These are phyloP conservation scores for Mormyrus hasselquistii DNA, from an alignment of 2,797 vertebrate genomes.

Conservation along the genomic window DNA sequence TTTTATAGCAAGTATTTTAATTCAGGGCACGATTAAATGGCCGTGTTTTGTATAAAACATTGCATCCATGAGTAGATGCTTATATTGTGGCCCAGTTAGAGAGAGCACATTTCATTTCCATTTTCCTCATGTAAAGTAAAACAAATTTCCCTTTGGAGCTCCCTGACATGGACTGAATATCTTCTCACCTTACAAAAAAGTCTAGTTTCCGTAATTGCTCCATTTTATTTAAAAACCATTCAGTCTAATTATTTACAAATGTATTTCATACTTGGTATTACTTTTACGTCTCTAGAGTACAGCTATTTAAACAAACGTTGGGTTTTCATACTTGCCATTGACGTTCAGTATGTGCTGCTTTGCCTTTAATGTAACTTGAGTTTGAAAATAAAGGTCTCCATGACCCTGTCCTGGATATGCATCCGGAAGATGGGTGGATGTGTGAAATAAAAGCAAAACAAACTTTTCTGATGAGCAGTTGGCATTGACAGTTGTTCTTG, in stretches of 20 bases:
- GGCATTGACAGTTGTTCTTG: background rate
- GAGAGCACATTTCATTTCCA: background rate
- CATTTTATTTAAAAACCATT: background rate
- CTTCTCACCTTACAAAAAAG: background rate
- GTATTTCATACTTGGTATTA: background rate
- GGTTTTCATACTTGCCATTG: background rate
- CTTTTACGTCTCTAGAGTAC: conserved; percentile 9
- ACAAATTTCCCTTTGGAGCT: background rate
- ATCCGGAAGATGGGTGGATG: background rate
- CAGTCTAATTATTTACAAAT: background rate
- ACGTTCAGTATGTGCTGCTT: background rate
- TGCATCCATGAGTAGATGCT: conserved; percentile 1
- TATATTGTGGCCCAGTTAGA: background rate
- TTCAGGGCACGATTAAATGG: conserved; percentile 5
- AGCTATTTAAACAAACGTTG: background rate
- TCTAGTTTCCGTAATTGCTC: background rate
- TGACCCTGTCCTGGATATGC: background rate
- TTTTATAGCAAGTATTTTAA: conserved; percentile 4
- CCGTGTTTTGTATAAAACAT: conserved; percentile 14
- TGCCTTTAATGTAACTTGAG: background rate
- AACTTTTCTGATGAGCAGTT: background rate
- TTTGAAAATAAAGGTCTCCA: background rate
- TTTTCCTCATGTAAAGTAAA: background rate
- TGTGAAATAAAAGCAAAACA: background rate
- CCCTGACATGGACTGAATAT: conserved; percentile 9